Base-by-base conservation (phyloP, 2,797 vertebrate species). In the Heterohyrax brucei region DNA sequence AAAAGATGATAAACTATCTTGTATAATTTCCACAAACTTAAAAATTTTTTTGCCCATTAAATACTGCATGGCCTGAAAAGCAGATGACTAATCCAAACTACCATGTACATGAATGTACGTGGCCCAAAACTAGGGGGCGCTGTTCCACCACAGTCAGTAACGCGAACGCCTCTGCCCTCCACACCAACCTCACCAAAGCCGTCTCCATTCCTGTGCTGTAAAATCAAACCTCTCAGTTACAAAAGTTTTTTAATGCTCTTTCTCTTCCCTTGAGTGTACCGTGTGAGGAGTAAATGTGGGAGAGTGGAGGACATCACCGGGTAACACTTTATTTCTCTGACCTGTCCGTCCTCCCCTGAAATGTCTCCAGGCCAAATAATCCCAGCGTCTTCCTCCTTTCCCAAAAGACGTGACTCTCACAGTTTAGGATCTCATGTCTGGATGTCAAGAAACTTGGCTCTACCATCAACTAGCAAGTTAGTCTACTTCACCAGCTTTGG, bases 61-160 rank as follows among this genome's bases (percentile, higher is more conserved):
- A 24, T 79, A 78, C 82, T 50, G 95, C 28, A 56, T 78, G 72
- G 50, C 48, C 59, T 83, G 70, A 89, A 94, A 95, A 94, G 24
- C 24, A 19, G 61, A 66, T n/a, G 19, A 56, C 30, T 50, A 44
- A 95, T 79, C 64, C 91, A 89, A 68, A 59, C 24, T 44, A 59
- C n/a, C 12, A 59, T 44, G 33, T 53, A 56, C 30, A 66, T 73
- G 28, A 48, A 44, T 30, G 13, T 30, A 78, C 1, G 78, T 33
- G 82, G 28, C 73, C 77, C 56, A 91, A 83, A 93, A 91, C 28
- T 13, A 86, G 50, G 33, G 39, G 44, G 19, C 56, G 50, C 33
- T 82, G n/a, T 76, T 78, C 53, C 50, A 62, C 78, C 72, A 56
- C 1, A 82, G 56, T 73, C n/a, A 61, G 28, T 73, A 77, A 85